Conservation (phyloP, 2,113 vertebrate species). For the Corythaixoides concolor region DNA sequence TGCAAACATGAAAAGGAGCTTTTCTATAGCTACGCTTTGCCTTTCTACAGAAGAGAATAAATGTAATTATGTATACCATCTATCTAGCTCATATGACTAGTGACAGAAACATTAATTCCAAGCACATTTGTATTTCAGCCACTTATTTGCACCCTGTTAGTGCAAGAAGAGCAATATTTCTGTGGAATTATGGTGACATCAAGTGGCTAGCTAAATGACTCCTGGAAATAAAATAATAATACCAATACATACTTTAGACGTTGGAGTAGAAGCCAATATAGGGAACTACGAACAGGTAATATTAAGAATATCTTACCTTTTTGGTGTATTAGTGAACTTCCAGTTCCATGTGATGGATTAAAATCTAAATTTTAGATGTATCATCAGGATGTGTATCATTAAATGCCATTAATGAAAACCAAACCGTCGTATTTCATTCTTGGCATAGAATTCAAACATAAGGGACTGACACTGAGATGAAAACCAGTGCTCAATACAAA, state of each 20-base stretch:
- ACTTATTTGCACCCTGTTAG: constrained; percentile 26
- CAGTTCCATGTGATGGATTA: neutral
- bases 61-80: neutral
- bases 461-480: neutral
- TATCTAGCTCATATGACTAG: neutral
- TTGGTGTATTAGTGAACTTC: neutral
- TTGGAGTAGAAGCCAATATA: neutral
- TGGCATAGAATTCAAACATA: neutral
- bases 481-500: neutral
- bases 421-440: neutral
- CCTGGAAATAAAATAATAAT: neutral
- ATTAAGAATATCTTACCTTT: neutral
- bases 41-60: neutral
- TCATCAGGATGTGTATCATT: neutral
- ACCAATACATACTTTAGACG: neutral
- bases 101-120: constrained; percentile 7
- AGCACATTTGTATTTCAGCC: neutral
- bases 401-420: neutral
- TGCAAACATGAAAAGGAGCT: neutral
- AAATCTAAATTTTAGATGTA: neutral
- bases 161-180: neutral
- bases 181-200: constrained; percentile 18
- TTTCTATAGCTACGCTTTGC: neutral
- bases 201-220: neutral
- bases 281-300: neutral